Evolutionary conservation across 2,113 vertebrate species (phyloP), one percentile per base, ranked within the genome.

Genomic region (Pionites leucogaster): DNA sequence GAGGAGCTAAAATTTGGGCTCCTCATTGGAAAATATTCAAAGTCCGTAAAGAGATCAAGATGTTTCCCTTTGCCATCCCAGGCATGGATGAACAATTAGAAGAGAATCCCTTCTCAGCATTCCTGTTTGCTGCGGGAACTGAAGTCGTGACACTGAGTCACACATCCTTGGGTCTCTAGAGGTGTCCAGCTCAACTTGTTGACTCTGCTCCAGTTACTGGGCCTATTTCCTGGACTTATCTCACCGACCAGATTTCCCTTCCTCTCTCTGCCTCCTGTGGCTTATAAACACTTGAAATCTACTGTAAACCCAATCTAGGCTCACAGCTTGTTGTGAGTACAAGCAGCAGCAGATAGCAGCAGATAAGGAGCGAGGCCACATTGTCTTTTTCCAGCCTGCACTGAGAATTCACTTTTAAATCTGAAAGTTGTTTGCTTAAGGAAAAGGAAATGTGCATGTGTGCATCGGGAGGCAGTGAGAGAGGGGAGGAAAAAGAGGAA

Each of bases 201-300:
- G 95, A 90, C 70, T 94, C 90, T 91, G 93, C 86, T 79, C 68
- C 96, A 89, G 82, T 29, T 90, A 23, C 88, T 78, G 67, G 90
- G 90, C 80, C 78, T 23, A 42, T 96, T 97, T 97, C 97, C 97
- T 97, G 95, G 63, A 87, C 88, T 97, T 97, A 97, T 97, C 97
- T 96, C 53, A 24, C 74, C 2, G 20, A 67, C 72, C 97, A 97
- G 96, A 97, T 97, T 97, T 97, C 96, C 97, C 96, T 95, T 95
- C 23, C 65, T 64, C 46, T 79, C 72, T 81, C 89, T 95, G 62
- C 82, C 87, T 91, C 63, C 95, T 13, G 57, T 44, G 82, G 92
- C 90, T 81, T 95, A 95, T 96, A 96, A 96, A 95, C 96, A 91
- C 91, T 81, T 31, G 62, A 53, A 72, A 85, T 67, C 89, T 90